These are phyloP conservation scores for Muscina levida DNA, from an alignment of 2,888 invertebrate genomes.

Conservation along the genomic window DNA sequence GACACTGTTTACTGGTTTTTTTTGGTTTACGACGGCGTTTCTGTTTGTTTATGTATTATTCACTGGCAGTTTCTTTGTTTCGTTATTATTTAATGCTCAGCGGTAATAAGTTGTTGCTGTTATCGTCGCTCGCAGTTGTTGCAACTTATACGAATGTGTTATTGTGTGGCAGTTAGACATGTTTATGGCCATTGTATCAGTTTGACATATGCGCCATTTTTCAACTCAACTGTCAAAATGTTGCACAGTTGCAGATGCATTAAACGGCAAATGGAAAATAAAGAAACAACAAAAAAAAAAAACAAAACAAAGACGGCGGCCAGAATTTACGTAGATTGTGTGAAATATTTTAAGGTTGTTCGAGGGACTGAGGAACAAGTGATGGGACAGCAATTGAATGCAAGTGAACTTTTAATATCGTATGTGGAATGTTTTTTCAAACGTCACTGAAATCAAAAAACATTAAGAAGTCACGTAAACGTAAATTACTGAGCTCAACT, in stretches of 20 bases:
- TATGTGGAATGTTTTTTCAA: too few species aligned
- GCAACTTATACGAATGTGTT: not conserved
- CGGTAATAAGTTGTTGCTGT: constrained; percentile 19
- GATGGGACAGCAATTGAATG: too few species aligned
- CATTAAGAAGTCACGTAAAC: too few species aligned
- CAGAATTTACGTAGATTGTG: not conserved
- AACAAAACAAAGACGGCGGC: not conserved
- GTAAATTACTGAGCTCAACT: too few species aligned
- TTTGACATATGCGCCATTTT: constrained; percentile 69
- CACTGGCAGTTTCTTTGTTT: not conserved
- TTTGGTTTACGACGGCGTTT: not conserved
- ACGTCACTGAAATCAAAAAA: too few species aligned
- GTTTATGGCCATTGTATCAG: constrained; percentile 65
- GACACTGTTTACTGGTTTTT: not conserved
- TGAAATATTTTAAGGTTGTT: too few species aligned
- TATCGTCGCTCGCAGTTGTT: not conserved
- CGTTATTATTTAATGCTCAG: constrained; percentile 18
- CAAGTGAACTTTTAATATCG: too few species aligned
- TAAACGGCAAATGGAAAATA: too few species aligned
- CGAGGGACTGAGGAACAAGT: too few species aligned
- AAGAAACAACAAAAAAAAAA: too few species aligned
- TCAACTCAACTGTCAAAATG: constrained; percentile 68
- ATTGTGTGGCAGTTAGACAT: constrained; percentile 61
- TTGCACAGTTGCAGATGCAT: constrained; percentile 57
- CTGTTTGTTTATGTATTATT: not conserved